These are phyloP conservation scores for Stictocephala bisonia DNA, from an alignment of 2,888 invertebrate species.

Conservation along the genomic window DNA sequence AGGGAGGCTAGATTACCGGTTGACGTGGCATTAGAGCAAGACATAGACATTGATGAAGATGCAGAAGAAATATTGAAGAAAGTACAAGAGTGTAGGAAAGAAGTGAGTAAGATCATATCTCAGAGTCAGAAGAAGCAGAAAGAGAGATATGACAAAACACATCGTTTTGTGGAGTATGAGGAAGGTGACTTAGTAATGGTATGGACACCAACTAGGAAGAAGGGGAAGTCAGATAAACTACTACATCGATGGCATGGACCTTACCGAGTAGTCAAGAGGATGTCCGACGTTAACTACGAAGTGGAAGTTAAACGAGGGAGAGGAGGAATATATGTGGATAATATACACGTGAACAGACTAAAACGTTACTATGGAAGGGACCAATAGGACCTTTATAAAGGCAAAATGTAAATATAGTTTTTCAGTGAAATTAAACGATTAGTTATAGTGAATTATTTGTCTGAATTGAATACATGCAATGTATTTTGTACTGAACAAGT, in stretches of 20 bases:
- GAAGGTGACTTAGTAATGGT: background rate
- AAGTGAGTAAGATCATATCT: background rate
- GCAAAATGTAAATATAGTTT: too few relatives aligned
- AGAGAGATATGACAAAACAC: background rate
- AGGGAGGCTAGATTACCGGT: too few relatives aligned
- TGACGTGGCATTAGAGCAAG: background rate
- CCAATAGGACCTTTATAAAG: too few relatives aligned
- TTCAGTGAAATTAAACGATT: too few relatives aligned
- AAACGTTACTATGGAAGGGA: too few relatives aligned
- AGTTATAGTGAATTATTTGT: too few relatives aligned
- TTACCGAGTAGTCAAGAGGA: background rate
- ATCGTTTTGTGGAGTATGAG: background rate
- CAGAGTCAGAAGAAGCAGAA: background rate
- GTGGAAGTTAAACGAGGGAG: too few relatives aligned
- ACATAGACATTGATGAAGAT: background rate
- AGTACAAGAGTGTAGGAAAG: background rate
- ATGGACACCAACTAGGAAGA: background rate
- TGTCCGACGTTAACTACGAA: background rate
- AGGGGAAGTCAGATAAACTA: background rate
- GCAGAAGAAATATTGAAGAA: background rate
- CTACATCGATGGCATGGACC: conserved; percentile 15
- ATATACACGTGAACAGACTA: background rate
- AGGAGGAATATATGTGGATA: too few relatives aligned
- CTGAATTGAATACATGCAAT: too few relatives aligned
- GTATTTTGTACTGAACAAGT: too few relatives aligned